These are phyloP conservation scores for Lasioglossum vierecki DNA, from an alignment of 2,888 invertebrate species.

Conservation along the genomic window DNA sequence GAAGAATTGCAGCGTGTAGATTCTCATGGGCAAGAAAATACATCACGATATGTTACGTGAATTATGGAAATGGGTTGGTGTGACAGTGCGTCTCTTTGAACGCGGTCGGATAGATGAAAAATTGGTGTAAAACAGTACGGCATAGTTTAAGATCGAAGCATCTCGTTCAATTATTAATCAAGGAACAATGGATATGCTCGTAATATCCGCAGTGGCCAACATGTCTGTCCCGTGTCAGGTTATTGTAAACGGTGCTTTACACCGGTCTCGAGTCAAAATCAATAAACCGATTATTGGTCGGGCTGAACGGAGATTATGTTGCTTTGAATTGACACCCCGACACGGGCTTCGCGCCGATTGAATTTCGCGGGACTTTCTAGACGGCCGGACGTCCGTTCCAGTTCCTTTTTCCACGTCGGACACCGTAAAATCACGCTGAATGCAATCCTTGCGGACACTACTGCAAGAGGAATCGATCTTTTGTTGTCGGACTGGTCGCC, in stretches of 20 bases:
- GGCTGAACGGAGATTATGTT: constrained; percentile 80
- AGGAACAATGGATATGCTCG: neutral
- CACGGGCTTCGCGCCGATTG: constrained; percentile 67
- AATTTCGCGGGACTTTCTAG: constrained; percentile 71
- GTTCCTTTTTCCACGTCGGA: constrained; percentile 69
- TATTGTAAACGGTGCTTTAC: constrained; percentile 52
- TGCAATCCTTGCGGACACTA: constrained; percentile 60
- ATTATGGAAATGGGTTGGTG: neutral
- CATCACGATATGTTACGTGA: neutral
- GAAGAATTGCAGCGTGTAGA: no score
- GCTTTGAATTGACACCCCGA: constrained; percentile 78
- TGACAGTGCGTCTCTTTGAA: no score
- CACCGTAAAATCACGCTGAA: constrained; percentile 57
- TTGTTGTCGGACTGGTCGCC: constrained; percentile 28
- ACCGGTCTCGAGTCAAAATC: constrained; percentile 75
- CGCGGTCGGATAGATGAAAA: no score
- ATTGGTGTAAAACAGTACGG: neutral
- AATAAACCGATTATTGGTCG: constrained; percentile 81
- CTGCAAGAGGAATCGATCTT: constrained; percentile 57
- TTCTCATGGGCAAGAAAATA: neutral
- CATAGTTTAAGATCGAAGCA: neutral
- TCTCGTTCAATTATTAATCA: constrained; percentile 7
- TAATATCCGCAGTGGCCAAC: neutral
- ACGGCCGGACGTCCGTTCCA: constrained; percentile 74
- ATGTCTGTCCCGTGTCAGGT: constrained; percentile 8